Base-by-base conservation (phyloP, 2,888 invertebrate species). In the Lottia scabra region DNA sequence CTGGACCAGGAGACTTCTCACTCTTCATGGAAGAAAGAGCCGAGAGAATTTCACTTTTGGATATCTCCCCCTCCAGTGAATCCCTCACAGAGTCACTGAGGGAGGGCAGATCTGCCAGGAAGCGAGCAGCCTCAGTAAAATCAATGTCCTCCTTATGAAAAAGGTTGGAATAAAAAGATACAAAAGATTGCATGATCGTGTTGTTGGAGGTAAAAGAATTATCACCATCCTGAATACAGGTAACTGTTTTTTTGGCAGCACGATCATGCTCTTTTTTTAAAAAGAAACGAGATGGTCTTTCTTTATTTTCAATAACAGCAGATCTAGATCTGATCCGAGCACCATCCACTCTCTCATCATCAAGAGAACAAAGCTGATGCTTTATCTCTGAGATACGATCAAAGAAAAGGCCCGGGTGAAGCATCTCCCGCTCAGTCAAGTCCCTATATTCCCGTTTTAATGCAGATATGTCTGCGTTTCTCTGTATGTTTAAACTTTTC, bases 1-100 rank as follows among this genome's bases (percentile, higher is more conserved):
- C 80, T 38, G 70, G 62, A 56, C 78, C 79, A 19, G 77, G 79
- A 19, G 75, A 73, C 48, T 77, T 77, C 46, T 74, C 70, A 65
- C 68, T 72, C 19, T 72, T 48, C 72, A 75, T 75, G 13, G 46
- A 62, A n/a, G 66, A 70, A 13, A 75, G 45, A 15, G 75, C 70
- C 1, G 5, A 26, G 8, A 48, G 27, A 26, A 64, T 27, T 70
- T 70, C 65, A n/a, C 65, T 38, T 45, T 44, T 65, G 19, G 64
- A 27, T 8, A 70, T 70, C 8, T n/a, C 30, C 19, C 48, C 65
- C 43, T 70, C 65, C 16, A 64, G 43, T 5, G 48, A 48, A 26
- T 16, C 12, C 38, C 44, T 19, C 38, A 38, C 26, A 19, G 30
- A 23, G 15, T 2, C 30, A 44, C 48, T 38, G 2, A 63, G 19